Evolutionary conservation across 2,888 invertebrate genomes (phyloP).

Genomic region (Patella pellucida): DNA sequence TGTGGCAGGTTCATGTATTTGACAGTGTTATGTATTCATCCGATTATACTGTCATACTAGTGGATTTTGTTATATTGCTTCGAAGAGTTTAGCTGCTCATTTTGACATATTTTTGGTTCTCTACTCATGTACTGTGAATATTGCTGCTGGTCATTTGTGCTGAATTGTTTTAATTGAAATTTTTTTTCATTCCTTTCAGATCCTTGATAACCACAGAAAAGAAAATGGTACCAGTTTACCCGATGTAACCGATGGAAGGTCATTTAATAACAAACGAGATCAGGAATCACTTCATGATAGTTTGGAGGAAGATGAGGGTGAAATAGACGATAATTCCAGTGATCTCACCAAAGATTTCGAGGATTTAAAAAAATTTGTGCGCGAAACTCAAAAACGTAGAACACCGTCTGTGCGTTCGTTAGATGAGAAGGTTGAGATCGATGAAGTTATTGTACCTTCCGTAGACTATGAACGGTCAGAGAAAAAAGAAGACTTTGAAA

Average conservation of each 20-base stretch:
- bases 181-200: slow-evolving; percentile 36
- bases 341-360: slow-evolving; percentile 48
- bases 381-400: slow-evolving; percentile 43
- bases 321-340: slow-evolving; percentile 23
- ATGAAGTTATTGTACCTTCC: slow-evolving; percentile 49
- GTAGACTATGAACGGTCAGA: slow-evolving; percentile 46
- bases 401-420: slow-evolving; percentile 22
- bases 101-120: too few species aligned
- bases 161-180: neutral
- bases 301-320: neutral
- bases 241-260: slow-evolving; percentile 19
- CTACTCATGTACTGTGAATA: too few species aligned
- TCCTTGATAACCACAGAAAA: slow-evolving; percentile 53
- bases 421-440: slow-evolving; percentile 33
- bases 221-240: slow-evolving; percentile 32
- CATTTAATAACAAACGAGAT: slow-evolving; percentile 1
- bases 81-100: too few species aligned
- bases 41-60: too few species aligned
- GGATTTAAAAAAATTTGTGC: slow-evolving; percentile 52
- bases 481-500: slow-evolving; percentile 45
- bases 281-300: slow-evolving; percentile 8
- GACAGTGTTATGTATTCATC: too few species aligned
- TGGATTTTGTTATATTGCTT: too few species aligned
- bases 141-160: too few species aligned
- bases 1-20: too few species aligned